Evolutionary conservation across 2,113 vertebrate genomes (phyloP), one percentile per base, ranked within the genome.

Genomic region (Embiotoca jacksoni): DNA sequence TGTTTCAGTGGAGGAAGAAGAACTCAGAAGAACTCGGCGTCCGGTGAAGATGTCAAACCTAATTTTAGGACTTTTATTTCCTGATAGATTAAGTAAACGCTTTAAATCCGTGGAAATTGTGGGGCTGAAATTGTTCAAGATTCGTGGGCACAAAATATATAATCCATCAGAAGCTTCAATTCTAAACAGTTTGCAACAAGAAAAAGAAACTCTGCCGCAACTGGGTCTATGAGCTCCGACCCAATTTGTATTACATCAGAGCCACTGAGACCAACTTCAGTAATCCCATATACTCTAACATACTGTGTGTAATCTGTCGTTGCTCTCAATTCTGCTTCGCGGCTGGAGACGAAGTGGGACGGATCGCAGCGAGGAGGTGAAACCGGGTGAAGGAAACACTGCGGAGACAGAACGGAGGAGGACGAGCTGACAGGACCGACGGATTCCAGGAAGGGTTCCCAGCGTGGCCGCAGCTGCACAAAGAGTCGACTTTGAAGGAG

Each of bases 171-270:
- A 54, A 30, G 33, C 14, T 23, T 75, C 23, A 32, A 7, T 39
- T 77, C 13, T 35, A 58, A 80, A 56, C 30, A 3, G 14, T 57
- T 33, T 35, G 5, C 55, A 59, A 72, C 3, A 41, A 44, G 50
- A 72, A 52, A 14, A 16, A 7, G 6, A 14, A 56, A 15, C 5
- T 14, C 6, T 11, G 3, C 9, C 4, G 10, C 10, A 32, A 61
- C 0, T 78, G 66, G 36, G 46, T 73, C 64, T 78, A 61, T 44
- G 76, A 75, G 76, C 84, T 9, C 41, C 70, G 82, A 81, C 78
- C 71, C 78, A 75, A 7, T 77, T 67, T 58, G 56, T 62, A 10
- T 85, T 64, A 78, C 82, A 75, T 77, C 74, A 89, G 70, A 83
- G 64, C 41, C 53, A 60, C 46, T 35, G 66, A 72, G 59, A 52